Evolutionary conservation across 2,113 vertebrate species (phyloP), one percentile per base, ranked within the genome.

Genomic region (Ploceus nigricollis): DNA sequence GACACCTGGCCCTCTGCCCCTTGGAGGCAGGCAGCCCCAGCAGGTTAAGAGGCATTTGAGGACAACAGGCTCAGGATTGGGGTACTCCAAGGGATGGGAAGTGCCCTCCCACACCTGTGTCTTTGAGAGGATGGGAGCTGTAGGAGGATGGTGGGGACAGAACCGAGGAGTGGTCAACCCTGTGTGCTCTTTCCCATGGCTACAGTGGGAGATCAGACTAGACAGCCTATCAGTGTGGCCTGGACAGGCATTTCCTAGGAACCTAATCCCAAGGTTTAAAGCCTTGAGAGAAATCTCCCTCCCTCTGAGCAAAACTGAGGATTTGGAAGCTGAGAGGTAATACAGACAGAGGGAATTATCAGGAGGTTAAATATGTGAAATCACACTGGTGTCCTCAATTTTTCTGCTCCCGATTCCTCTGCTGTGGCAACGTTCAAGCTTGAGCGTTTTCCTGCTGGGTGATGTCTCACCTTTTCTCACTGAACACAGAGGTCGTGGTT

Each of bases 281-380:
- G 31, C n/a, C 58, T 61, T 64, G 71, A 69, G 30, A 91, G 64
- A 84, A 92, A 89, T 70, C 27, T 81, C 35, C 79, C 66, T 82
- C n/a, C 50, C 58, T 86, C 64, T 42, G 35, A 84, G 56, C 10
- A 60, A 57, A 92, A 83, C 50, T 28, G 58, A 66, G 51, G 91
- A 91, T 91, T 87, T 94, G 83, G 58, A 91, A 81, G 25, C 68
- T 66, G 58, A 80, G 57, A 88, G 42, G 82, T 78, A 90, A 87
- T 78, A 45, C 50, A 9, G 19, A 86, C 44, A 76, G 73, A 63
- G 40, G n/a, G 80, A 89, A 86, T 92, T 86, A 86, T 83, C 58
- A 56, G 28, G 54, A 87, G 42, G 91, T 87, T 83, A 89, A 94
- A 73, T 23, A 91, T 3, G 2, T 2, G 3, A 89, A 66, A 82